Base-by-base conservation (phyloP, 1,140 invertebrate species). In the Temnothorax nylanderi region DNA sequence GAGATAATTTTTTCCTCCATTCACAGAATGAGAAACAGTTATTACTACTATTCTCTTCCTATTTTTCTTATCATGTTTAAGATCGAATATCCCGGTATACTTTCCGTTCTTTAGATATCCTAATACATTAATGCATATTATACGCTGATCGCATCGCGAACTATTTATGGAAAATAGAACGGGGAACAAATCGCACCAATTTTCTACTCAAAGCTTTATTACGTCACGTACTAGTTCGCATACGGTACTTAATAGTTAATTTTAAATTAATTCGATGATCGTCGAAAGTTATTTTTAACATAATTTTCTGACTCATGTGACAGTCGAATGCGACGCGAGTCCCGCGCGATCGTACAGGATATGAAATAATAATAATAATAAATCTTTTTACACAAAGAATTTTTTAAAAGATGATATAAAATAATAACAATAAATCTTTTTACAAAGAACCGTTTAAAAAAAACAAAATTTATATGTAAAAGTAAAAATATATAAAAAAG, bases 131-230 rank as follows among this genome's bases (percentile, higher is more conserved):
- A 37, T 8, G n/a, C 26, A 26, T 26, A 26, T 26, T 26, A 26
- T 26, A 51, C 26, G 13, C 49, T 74, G 37, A 84, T 84, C 44
- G 32, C 80, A n/a, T 60, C 56, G 80, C 54, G 18, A 84, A 84
- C 11, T 84, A 75, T 60, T 75, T 75, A 49, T 84, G 80, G 80
- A 84, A 84, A 84, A 84, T 84, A 75, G 80, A 84, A 84, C 80
- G 4, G 41, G 49, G 67, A 37, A 56, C 69, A 74, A 84, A 84
- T 84, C 69, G 18, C 69, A 21, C 34, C 80, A 84, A 84, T 84
- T 84, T 84, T 75, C 80, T 84, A 84, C 80, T 84, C 80, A 84
- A 37, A 84, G 80, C 80, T 62, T 74, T 62, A 84, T 84, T 75
- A 75, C 54, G 80, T 75, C 80, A 84, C 58, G 80, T 56, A 60